Percentiles rank a stretch among this genome's conserved stretches.
These are phyloP conservation scores for Hemibagrus guttatus DNA, from an alignment of 2,797 vertebrate species.

Conservation along the genomic window DNA sequence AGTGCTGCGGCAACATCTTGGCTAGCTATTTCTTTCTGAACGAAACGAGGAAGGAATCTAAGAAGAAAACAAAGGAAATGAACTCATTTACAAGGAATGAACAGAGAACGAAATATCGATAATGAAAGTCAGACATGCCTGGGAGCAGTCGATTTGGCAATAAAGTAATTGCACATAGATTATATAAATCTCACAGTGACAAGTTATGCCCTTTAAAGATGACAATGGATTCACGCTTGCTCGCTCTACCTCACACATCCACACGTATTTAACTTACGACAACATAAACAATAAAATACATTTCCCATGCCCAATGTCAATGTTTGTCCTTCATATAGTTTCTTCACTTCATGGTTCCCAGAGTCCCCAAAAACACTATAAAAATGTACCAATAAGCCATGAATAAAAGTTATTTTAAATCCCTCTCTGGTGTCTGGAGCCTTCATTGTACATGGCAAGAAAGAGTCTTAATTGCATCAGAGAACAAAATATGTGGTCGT, in stretches of 20 bases:
- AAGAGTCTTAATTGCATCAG: slow-evolving; percentile 52
- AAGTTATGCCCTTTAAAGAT: slow-evolving; percentile 72
- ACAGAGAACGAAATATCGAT: slow-evolving; percentile 33
- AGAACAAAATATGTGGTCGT: slow-evolving; percentile 62
- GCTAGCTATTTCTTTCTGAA: neutral
- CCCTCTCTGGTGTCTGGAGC: slow-evolving; percentile 36
- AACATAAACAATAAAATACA: slow-evolving; percentile 63
- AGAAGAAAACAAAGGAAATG: neutral
- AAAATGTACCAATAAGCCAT: slow-evolving; percentile 47
- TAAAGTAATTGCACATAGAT: slow-evolving; percentile 70
- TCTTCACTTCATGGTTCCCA: slow-evolving; percentile 60
- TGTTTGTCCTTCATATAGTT: slow-evolving; percentile 60
- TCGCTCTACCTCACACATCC: neutral
- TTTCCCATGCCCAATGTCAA: slow-evolving; percentile 62
- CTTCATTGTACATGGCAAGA: slow-evolving; percentile 58
- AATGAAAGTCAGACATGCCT: slow-evolving; percentile 41
- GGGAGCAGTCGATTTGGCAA: slow-evolving; percentile 73
- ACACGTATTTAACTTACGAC: slow-evolving; percentile 50
- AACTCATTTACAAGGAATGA: slow-evolving; percentile 33
- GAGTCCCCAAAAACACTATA: slow-evolving; percentile 55
- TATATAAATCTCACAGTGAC: slow-evolving; percentile 81
- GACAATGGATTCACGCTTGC: slow-evolving; percentile 62
- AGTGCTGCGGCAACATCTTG: neutral
- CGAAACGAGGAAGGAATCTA: neutral
- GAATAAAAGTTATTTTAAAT: slow-evolving; percentile 34